phyloP scores from a whole-genome alignment of 2,888 invertebrate genomes.

The Cheilosia vernalis region DNA sequence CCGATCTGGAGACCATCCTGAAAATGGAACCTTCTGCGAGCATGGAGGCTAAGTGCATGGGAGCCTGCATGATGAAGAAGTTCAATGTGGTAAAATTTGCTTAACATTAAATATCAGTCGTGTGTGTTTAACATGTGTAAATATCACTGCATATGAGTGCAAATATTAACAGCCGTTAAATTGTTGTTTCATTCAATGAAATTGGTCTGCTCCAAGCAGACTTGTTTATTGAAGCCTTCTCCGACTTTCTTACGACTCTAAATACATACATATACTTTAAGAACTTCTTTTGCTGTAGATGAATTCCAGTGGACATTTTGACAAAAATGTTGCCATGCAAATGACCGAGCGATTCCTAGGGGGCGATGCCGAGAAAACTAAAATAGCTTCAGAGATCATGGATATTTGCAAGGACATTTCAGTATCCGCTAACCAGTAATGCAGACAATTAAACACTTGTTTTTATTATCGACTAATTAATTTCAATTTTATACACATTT shows the following conservation, averaged over 20 bases:
- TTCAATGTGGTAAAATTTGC: constrained; percentile 71
- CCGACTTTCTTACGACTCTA: too few species aligned
- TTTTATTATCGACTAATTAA: too few species aligned
- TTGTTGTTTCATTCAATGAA: too few species aligned
- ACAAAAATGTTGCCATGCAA: constrained; percentile 69
- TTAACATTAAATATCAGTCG: background rate
- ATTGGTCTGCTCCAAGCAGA: too few species aligned
- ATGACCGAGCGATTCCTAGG: constrained; percentile 76
- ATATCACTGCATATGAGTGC: background rate
- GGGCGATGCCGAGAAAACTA: constrained; percentile 76
- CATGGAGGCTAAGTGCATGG: constrained; percentile 79
- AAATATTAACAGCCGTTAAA: too few species aligned
- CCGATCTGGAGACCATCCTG: constrained; percentile 76
- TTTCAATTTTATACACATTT: background rate
- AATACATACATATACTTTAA: too few species aligned
- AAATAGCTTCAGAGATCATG: constrained; percentile 76
- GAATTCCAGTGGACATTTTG: constrained; percentile 78
- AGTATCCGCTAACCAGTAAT: constrained; percentile 77
- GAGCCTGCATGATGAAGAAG: constrained; percentile 79
- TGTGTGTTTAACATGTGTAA: too few species aligned
- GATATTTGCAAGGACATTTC: constrained; percentile 75
- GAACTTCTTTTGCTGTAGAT: constrained; percentile 60
- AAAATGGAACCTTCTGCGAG: constrained; percentile 76
- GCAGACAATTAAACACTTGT: background rate
- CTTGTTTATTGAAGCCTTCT: too few species aligned